A percentile compares a stretch with the other conserved stretches of the same genome.
Evolutionary conservation across 1,140 invertebrate genomes (phyloP).

Genomic region (Drosophila repletoides): DNA sequence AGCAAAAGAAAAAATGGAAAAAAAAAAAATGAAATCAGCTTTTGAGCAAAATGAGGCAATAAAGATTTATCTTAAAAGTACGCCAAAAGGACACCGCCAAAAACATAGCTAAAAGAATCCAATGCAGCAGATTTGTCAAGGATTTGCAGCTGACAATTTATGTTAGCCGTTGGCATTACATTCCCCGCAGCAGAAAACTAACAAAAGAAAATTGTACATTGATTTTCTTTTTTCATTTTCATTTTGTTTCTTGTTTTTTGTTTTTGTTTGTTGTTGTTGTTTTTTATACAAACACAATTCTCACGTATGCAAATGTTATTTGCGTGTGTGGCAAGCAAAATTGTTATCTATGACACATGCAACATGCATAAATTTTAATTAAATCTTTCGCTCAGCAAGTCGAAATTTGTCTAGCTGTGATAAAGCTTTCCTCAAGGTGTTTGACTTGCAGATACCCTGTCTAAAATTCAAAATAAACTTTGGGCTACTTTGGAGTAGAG

Average conservation of each 20-base stretch:
- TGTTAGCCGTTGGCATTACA: slow-evolving; percentile 51
- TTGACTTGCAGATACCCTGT: background rate
- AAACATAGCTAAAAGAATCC: slow-evolving; percentile 28
- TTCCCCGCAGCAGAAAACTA: background rate
- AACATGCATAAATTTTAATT: slow-evolving; percentile 75
- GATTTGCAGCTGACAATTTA: slow-evolving; percentile 74
- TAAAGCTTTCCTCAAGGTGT: background rate
- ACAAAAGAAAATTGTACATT: slow-evolving; percentile 4
- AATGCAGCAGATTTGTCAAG: slow-evolving; percentile 78
- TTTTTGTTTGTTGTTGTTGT: too few species aligned
- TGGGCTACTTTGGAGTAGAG: too few species aligned
- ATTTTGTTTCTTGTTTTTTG: slow-evolving; percentile 35
- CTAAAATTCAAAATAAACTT: too few species aligned
- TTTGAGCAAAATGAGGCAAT: slow-evolving; percentile 77
- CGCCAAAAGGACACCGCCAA: slow-evolving; percentile 31
- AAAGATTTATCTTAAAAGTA: slow-evolving; percentile 69
- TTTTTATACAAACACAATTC: slow-evolving; percentile 20
- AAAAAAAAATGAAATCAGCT: slow-evolving; percentile 69
- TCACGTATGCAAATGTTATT: slow-evolving; percentile 26
- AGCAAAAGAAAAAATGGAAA: too few species aligned
- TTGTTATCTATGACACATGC: slow-evolving; percentile 61
- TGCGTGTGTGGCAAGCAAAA: slow-evolving; percentile 13
- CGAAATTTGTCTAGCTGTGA: slow-evolving; percentile 3
- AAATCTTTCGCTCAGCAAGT: slow-evolving; percentile 30
- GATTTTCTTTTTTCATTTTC: background rate